These are phyloP conservation scores for Andrena bucephala DNA, from an alignment of 2,888 invertebrate species.

Conservation along the genomic window DNA sequence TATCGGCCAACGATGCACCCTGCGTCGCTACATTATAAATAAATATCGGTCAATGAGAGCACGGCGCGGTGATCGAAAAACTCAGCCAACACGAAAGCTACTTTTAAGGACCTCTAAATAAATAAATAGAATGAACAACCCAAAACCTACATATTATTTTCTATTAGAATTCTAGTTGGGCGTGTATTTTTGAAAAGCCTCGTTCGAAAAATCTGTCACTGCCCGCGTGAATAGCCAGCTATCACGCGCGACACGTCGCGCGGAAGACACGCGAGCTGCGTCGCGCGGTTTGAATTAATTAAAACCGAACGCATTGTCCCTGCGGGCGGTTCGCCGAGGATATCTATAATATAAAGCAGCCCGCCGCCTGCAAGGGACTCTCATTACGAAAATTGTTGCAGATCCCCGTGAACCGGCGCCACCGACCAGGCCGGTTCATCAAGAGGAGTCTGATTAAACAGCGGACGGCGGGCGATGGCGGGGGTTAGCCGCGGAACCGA, in stretches of 20 bases:
- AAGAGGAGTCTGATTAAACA: slow-evolving; percentile 67
- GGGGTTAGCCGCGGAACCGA: background rate
- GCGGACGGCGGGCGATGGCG: slow-evolving; percentile 27
- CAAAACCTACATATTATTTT: no score
- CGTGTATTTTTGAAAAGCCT: no score
- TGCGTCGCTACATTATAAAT: slow-evolving; percentile 40
- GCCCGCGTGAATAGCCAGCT: background rate
- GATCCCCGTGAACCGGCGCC: slow-evolving; percentile 39
- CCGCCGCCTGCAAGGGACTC: slow-evolving; percentile 57
- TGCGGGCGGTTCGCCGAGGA: slow-evolving; percentile 41
- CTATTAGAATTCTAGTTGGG: no score
- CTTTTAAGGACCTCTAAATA: background rate
- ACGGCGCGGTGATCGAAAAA: background rate
- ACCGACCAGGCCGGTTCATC: slow-evolving; percentile 51
- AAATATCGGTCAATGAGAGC: slow-evolving; percentile 41
- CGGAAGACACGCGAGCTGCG: slow-evolving; percentile 9
- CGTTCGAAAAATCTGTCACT: background rate
- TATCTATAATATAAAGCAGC: slow-evolving; percentile 60
- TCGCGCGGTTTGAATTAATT: slow-evolving; percentile 62
- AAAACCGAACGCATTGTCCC: slow-evolving; percentile 66
- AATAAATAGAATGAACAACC: background rate
- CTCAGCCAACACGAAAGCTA: background rate
- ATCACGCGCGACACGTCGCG: background rate
- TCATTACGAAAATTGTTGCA: slow-evolving; percentile 70
- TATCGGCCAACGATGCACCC: slow-evolving; percentile 5